Conservation (phyloP, 2,113 vertebrate species). For the Oncorhynchus nerka region DNA sequence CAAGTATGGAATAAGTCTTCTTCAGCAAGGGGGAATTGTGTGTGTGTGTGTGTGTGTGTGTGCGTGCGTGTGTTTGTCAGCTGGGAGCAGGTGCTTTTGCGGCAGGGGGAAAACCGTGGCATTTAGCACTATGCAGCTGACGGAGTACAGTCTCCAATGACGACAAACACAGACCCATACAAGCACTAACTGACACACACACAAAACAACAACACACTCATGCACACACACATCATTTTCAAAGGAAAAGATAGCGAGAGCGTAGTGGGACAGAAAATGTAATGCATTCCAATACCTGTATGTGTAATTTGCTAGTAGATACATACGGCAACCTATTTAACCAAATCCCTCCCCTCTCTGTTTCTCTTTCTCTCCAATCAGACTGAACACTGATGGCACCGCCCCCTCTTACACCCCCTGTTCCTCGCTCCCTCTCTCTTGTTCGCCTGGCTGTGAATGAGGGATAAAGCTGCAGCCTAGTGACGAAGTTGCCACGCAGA, state of each 20-base stretch:
- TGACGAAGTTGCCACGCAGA: constrained; percentile 56
- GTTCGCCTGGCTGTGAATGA: constrained; percentile 39
- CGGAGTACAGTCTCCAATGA: constrained; percentile 7
- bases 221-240: constrained; percentile 35
- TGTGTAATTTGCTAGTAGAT: background rate
- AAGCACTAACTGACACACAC: constrained; percentile 24
- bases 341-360: constrained; percentile 6
- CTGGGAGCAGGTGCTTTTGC: constrained; percentile 50
- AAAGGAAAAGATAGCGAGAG: constrained; percentile 1
- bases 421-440: constrained; percentile 2
- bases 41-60: constrained; percentile 6
- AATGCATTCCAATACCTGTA: background rate
- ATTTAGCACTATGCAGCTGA: constrained; percentile 54
- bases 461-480: constrained; percentile 49
- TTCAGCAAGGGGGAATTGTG: too few relatives aligned
- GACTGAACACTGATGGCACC: constrained; percentile 57
- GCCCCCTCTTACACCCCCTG: constrained; percentile 10
- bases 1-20: too few relatives aligned
- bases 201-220: constrained; percentile 19
- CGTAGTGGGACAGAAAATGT: background rate
- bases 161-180: constrained; percentile 23
- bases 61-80: constrained; percentile 40
- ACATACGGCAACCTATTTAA: constrained; percentile 24
- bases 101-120: constrained; percentile 66
- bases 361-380: constrained; percentile 42